Conservation (phyloP, 2,797 vertebrate species). For the Chiloscyllium punctatum region DNA sequence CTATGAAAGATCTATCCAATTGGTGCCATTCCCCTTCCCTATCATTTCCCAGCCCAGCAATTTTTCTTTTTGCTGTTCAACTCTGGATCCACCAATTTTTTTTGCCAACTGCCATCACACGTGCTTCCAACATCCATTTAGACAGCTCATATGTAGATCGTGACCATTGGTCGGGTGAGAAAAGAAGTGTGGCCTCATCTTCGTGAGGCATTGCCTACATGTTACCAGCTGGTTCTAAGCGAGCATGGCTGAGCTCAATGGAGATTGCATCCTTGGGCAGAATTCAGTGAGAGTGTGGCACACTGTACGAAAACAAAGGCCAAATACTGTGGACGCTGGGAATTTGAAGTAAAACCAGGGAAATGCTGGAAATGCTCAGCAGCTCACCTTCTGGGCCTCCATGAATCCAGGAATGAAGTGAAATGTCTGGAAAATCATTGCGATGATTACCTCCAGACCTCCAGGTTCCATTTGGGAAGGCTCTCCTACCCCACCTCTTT, state of each 20-base stretch:
- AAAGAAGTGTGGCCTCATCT: not conserved
- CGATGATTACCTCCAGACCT: too few relatives aligned
- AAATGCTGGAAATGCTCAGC: too few relatives aligned
- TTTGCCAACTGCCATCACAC: not conserved
- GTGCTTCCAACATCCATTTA: not conserved
- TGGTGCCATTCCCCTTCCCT: not conserved
- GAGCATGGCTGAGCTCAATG: not conserved
- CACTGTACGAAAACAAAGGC: not conserved
- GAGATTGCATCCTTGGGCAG: not conserved
- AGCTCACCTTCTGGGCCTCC: too few relatives aligned
- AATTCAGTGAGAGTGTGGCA: not conserved
- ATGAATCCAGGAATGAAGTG: too few relatives aligned
- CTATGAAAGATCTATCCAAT: not conserved
- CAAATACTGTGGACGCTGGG: too few relatives aligned
- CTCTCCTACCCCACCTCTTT: too few relatives aligned
- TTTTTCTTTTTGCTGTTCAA: not conserved
- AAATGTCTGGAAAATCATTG: too few relatives aligned
- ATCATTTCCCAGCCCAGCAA: not conserved
- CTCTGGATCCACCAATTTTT: not conserved
- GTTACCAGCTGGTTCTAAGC: not conserved
- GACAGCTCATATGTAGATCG: not conserved
- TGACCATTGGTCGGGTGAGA: too few relatives aligned
- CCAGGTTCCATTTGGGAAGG: too few relatives aligned
- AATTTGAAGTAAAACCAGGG: too few relatives aligned
- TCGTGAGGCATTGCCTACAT: not conserved